Conservation (phyloP, 2,888 invertebrate genomes). For the Unio pictorum region DNA sequence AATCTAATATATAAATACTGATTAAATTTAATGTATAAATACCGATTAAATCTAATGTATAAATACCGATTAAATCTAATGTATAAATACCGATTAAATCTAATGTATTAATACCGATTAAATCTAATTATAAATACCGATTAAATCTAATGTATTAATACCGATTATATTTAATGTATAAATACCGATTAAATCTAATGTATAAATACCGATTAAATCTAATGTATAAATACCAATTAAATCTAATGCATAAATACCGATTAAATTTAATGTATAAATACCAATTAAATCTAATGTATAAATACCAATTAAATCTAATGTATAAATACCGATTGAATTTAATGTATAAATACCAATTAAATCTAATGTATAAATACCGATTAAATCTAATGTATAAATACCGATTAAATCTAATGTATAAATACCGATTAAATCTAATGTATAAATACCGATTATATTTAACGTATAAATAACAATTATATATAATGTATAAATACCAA, state of each 20-base stretch:
- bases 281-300: constrained; percentile 22
- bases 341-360: constrained; percentile 29
- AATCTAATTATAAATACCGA: constrained; percentile 22
- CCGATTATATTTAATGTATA: constrained; percentile 21
- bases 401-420: constrained; percentile 22
- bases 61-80: too few relatives aligned
- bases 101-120: constrained; percentile 31
- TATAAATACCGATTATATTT: constrained; percentile 29
- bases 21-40: constrained; percentile 14
- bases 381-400: constrained; percentile 13
- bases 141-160: constrained; percentile 15
- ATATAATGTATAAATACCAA: constrained; percentile 22
- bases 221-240: constrained; percentile 29
- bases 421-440: constrained; percentile 29
- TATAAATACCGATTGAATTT: constrained; percentile 30
- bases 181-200: constrained; percentile 29
- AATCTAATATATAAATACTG: constrained; percentile 18
- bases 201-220: constrained; percentile 29
- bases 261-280: constrained; percentile 14
- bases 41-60: constrained; percentile 27
- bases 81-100: constrained; percentile 30
- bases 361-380: constrained; percentile 23
- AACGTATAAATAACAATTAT: constrained; percentile 28
- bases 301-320: constrained; percentile 28
- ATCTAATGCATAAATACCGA: constrained; percentile 22